Evolutionary conservation across 2,888 invertebrate species (phyloP), one percentile per base, ranked within the genome.

Genomic region (Pycnomerus fuliginosus): DNA sequence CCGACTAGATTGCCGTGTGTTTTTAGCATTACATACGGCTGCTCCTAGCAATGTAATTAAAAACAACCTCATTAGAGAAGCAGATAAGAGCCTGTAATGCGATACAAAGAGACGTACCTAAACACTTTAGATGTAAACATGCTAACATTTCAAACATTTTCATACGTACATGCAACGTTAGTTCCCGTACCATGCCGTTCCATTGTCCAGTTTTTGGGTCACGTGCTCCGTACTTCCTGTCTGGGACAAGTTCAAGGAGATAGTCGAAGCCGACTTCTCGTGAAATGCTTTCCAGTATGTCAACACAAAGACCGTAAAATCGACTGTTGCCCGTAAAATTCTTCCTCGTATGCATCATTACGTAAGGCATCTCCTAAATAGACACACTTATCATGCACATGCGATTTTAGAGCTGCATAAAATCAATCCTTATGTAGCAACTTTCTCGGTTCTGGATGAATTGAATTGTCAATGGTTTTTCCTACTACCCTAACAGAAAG

Each of bases 231-330:
- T 83, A 83, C 64, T 84, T 84, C 51, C 80, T 72, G 69, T 86
- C 85, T 2, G 84, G 84, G 16, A 84, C 84, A 52, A 85, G 72
- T 61, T 84, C 83, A 60, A 86, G 69, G 44, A 83, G 78, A 68
- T 85, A 87, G 57, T 83, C 80, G 69, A 86, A 86, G 31, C 85
- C 85, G 22, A 85, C 79, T 62, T 82, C 77, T 52, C 76, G 77
- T 1, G 85, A 80, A 55, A 87, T 78, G 43, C 77, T 75, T 61
- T 84, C 80, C 58, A 87, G 74, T 29, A 88, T 76, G 68, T 89
- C 88, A 50, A 88, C 83, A 71, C 87, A 87, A 71, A 87, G 89
- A 35, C 88, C 88, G 70, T 83, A 86, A 72, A 85, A 89, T 44
- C 85, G 76, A 52, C 79, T 79, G 67, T 89, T 88, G 29, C 85